Percentiles rank a stretch among this genome's conserved stretches.
phyloP scores from a whole-genome alignment of 2,888 invertebrate genomes.

The Athalia cordata region DNA sequence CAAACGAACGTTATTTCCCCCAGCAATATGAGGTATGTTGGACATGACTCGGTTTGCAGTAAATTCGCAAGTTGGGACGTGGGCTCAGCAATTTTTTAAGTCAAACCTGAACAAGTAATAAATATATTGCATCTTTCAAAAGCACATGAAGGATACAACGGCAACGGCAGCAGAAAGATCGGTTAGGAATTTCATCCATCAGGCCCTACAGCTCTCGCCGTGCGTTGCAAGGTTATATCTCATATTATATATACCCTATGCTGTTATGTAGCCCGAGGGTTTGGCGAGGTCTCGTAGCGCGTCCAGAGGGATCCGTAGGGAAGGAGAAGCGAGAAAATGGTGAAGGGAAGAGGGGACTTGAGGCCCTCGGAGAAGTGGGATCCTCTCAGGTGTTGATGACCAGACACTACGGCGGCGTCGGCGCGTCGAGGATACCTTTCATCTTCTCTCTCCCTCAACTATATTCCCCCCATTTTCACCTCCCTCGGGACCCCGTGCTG shows the following conservation, averaged over 20 bases:
- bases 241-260: constrained; percentile 21
- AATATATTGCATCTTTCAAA: too few relatives aligned
- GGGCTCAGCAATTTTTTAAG: too few relatives aligned
- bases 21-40: neutral
- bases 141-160: too few relatives aligned
- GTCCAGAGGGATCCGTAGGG: neutral
- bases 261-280: constrained; percentile 34
- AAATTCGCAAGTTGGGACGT: too few relatives aligned
- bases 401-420: constrained; percentile 66
- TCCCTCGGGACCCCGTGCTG: too few relatives aligned
- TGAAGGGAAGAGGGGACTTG: constrained; percentile 51
- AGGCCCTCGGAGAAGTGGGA: constrained; percentile 48
- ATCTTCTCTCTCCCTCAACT: constrained; percentile 60
- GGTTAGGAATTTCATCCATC: constrained; percentile 63
- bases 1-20: neutral
- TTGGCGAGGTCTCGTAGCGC: constrained; percentile 13
- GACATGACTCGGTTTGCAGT: too few relatives aligned
- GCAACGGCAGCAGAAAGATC: constrained; percentile 53
- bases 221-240: constrained; percentile 28
- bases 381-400: constrained; percentile 65
- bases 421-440: constrained; percentile 67
- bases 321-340: constrained; percentile 45
- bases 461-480: constrained; percentile 1
- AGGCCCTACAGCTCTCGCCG: constrained; percentile 45
- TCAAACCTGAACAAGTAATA: too few relatives aligned